Evolutionary conservation across 2,113 vertebrate species (phyloP).

Genomic region (Neomonachus schauinslandi): DNA sequence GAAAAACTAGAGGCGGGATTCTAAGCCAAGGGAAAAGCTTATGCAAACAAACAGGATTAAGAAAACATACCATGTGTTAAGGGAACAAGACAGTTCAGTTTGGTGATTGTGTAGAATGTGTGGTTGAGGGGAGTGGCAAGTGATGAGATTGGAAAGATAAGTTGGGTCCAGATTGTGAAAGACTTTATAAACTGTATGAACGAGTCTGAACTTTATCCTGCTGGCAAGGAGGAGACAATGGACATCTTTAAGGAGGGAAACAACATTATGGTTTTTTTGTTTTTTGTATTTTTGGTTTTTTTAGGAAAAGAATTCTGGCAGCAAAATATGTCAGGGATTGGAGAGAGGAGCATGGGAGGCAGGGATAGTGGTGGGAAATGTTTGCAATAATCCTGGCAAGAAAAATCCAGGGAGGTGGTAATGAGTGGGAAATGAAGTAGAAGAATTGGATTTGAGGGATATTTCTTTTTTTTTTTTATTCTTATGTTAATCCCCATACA

Average conservation of each 20-base stretch:
- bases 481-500: no score
- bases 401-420: not conserved
- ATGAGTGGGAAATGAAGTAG: not conserved
- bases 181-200: constrained; percentile 40
- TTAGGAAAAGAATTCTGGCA: not conserved
- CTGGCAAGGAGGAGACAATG: constrained; percentile 24
- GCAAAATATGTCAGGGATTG: not conserved
- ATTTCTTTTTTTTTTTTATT: not conserved
- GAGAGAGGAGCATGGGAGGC: not conserved
- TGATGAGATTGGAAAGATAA: constrained; percentile 52
- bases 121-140: not conserved
- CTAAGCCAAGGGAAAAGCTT: not conserved
- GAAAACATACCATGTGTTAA: not conserved
- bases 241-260: constrained; percentile 41
- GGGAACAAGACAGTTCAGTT: constrained; percentile 34
- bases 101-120: not conserved
- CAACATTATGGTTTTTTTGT: not conserved
- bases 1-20: not conserved
- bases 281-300: not conserved
- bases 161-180: constrained; percentile 33
- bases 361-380: not conserved
- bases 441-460: not conserved
- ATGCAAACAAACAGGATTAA: constrained; percentile 1
- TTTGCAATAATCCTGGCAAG: not conserved
- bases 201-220: constrained; percentile 46